A percentile compares a stretch with the other conserved stretches of the same genome.
Evolutionary conservation across 53 echinoderm and acorn worm species (phyloP).

Genomic region (Echinarachnius parma): DNA sequence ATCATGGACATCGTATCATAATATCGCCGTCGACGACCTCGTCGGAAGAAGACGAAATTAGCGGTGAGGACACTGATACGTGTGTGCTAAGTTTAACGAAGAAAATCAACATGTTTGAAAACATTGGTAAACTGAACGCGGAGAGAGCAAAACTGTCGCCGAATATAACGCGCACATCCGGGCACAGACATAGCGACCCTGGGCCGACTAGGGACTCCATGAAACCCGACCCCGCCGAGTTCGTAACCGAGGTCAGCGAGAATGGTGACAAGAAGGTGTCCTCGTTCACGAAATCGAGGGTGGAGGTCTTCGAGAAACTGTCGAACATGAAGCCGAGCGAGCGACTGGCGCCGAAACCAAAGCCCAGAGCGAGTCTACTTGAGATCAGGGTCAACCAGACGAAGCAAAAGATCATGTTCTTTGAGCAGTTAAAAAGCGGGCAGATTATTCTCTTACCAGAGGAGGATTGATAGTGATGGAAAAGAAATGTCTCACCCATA

Average conservation of each 20-base stretch:
- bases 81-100: slow-evolving; percentile 29
- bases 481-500: not conserved
- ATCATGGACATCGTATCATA: not conserved
- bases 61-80: slow-evolving; percentile 3
- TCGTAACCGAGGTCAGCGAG: not conserved
- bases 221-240: slow-evolving; percentile 20
- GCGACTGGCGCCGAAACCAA: slow-evolving; percentile 15
- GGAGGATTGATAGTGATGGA: slow-evolving; percentile 1
- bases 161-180: slow-evolving; percentile 16
- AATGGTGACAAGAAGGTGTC: not conserved
- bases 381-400: slow-evolving; percentile 39
- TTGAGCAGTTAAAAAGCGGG: slow-evolving; percentile 33
- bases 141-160: not conserved
- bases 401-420: slow-evolving; percentile 35
- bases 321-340: not conserved
- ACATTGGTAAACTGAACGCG: slow-evolving; percentile 24
- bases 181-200: slow-evolving; percentile 36
- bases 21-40: not conserved
- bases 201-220: slow-evolving; percentile 38
- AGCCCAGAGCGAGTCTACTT: slow-evolving; percentile 23
- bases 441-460: not conserved
- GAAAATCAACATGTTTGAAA: slow-evolving; percentile 31
- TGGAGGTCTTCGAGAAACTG: slow-evolving; percentile 38
- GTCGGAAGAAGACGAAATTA: slow-evolving; percentile 12
- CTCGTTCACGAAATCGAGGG: slow-evolving; percentile 23